Conservation (phyloP, 2,888 invertebrate genomes). For the Spodoptera littoralis region DNA sequence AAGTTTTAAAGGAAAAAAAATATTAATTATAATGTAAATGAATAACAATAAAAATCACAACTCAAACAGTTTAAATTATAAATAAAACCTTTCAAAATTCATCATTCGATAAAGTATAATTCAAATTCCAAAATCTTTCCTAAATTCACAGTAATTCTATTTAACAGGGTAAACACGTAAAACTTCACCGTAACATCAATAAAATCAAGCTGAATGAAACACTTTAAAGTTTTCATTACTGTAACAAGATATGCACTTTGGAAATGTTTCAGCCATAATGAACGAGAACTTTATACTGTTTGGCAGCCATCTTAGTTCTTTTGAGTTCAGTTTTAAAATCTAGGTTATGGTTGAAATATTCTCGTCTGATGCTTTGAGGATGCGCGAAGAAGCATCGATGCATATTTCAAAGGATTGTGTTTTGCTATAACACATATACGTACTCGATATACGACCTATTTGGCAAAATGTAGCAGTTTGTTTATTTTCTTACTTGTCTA, state of each 20-base stretch:
- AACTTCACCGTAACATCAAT: neutral
- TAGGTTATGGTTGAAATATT: conserved; percentile 39
- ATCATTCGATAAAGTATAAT: too few species aligned
- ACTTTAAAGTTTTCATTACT: conserved; percentile 4
- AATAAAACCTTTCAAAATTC: too few species aligned
- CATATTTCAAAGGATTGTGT: conserved; percentile 33
- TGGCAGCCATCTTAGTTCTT: conserved; percentile 19
- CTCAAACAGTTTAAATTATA: too few species aligned
- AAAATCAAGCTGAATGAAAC: neutral
- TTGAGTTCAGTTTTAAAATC: conserved; percentile 28
- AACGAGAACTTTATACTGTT: conserved; percentile 23
- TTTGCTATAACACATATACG: neutral
- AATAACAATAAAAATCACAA: too few species aligned
- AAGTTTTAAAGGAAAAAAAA: too few species aligned
- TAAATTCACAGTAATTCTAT: too few species aligned
- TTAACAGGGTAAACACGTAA: conserved; percentile 2
- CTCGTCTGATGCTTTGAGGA: conserved; percentile 6
- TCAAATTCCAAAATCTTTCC: too few species aligned
- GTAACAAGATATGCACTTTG: conserved; percentile 23
- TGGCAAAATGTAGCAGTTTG: conserved; percentile 14
- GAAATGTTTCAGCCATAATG: conserved; percentile 30
- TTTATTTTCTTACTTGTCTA: conserved; percentile 10
- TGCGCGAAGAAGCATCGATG: conserved; percentile 26
- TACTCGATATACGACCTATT: conserved; percentile 8
- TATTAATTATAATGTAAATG: too few species aligned